Evolutionary conservation across 2,888 invertebrate species (phyloP), one percentile per base, ranked within the genome.

Genomic region (Terebella lapidaria): DNA sequence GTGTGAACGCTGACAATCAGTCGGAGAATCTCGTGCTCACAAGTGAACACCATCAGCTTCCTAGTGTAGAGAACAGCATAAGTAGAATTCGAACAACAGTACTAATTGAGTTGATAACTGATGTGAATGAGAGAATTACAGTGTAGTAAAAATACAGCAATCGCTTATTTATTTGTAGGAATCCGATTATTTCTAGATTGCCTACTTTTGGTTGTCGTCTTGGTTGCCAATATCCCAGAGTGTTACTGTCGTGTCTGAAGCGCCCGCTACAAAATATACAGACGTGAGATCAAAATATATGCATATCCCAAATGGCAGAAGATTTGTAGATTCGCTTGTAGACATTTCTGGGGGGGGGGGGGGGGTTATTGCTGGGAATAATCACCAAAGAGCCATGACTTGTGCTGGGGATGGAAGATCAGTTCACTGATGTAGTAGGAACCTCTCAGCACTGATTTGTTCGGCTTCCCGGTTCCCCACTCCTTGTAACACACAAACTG

Each of bases 331-430:
- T n/a, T n/a, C n/a, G n/a, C n/a, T n/a, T n/a, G n/a, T n/a, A n/a
- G n/a, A n/a, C n/a, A n/a, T n/a, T n/a, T n/a, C n/a, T n/a, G n/a
- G n/a, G n/a, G n/a, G n/a, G n/a, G n/a, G n/a, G n/a, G n/a, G n/a
- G n/a, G n/a, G n/a, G n/a, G n/a, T n/a, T n/a, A n/a, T n/a, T n/a
- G n/a, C n/a, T n/a, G n/a, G n/a, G n/a, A n/a, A 2, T 4, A 71
- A 78, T 76, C 67, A 79, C 80, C 77, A 65, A 79, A 80, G n/a
- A 81, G 70, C 59, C 74, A 72, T 0, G 74, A 72, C 0, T 72
- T 72, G 27, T 72, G 61, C 1, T 66, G 62, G 0, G 80, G 77
- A 63, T 81, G 80, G 67, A 81, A 79, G 5, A 73, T 64, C 1
- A 80, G 68, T 53, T 74, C 72, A 58, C 75, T 77, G 61, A 79